Evolutionary conservation across 2,797 vertebrate species (phyloP).

Genomic region (Bradypus variegatus): DNA sequence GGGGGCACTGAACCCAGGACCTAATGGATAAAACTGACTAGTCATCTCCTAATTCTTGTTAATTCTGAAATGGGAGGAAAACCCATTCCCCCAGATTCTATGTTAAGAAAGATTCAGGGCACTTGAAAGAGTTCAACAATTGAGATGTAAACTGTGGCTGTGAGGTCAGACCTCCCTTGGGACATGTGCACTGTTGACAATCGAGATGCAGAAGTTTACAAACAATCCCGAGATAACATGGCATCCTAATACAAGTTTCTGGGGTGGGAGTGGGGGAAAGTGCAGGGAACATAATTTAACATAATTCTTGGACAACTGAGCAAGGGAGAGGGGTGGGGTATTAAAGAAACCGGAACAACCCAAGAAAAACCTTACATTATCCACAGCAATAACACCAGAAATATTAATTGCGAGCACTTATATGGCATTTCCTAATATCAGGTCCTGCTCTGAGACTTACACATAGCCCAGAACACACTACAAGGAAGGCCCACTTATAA

Average conservation of each 20-base stretch:
- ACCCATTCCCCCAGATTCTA: not conserved
- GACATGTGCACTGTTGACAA: slow-evolving; percentile 38
- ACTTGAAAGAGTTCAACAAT: slow-evolving; percentile 49
- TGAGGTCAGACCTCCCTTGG: slow-evolving; percentile 27
- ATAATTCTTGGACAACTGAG: slow-evolving; percentile 33
- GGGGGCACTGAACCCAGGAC: not conserved
- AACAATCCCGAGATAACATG: slow-evolving; percentile 35
- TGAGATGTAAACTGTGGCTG: not conserved
- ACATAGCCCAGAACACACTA: not conserved
- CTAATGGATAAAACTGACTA: not conserved
- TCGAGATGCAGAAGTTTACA: slow-evolving; percentile 51
- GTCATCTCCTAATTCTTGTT: not conserved
- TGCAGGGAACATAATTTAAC: slow-evolving; percentile 8
- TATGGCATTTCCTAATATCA: not conserved
- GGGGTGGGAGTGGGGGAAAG: too few species aligned
- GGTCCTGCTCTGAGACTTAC: not conserved
- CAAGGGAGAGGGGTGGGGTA: not conserved
- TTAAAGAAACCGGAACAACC: slow-evolving; percentile 9
- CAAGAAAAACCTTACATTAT: not conserved
- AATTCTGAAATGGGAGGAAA: slow-evolving; percentile 1
- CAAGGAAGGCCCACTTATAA: not conserved
- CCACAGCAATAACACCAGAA: not conserved
- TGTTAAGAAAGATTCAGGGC: not conserved
- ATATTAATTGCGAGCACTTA: not conserved
- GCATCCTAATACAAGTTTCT: not conserved